Evolutionary conservation across 2,888 invertebrate genomes (phyloP).

Genomic region (Drosophila atripex): DNA sequence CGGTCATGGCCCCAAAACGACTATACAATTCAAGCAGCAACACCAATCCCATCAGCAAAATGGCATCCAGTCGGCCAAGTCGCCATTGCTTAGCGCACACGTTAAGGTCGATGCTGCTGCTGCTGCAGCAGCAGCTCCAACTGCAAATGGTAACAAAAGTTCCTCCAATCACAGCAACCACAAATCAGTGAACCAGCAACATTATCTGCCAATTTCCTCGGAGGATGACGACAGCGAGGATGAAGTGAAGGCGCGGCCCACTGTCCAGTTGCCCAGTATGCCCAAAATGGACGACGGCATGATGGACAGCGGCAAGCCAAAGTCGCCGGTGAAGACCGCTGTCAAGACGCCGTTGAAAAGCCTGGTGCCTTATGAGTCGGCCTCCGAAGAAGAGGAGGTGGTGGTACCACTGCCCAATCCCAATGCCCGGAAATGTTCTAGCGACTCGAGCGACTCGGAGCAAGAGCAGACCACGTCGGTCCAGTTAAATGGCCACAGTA

Average conservation of each 20-base stretch:
- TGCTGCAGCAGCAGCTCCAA: slow-evolving; percentile 38
- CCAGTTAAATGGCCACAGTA: slow-evolving; percentile 55
- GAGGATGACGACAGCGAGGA: slow-evolving; percentile 62
- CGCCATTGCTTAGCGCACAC: slow-evolving; percentile 69
- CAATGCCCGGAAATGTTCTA: slow-evolving; percentile 66
- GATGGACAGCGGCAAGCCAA: slow-evolving; percentile 55
- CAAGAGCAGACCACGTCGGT: slow-evolving; percentile 22
- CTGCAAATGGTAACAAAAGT: slow-evolving; percentile 76
- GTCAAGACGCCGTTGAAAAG: slow-evolving; percentile 76
- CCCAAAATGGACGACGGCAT: slow-evolving; percentile 71
- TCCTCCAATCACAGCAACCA: slow-evolving; percentile 57
- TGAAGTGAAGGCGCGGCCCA: slow-evolving; percentile 45
- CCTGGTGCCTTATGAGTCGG: slow-evolving; percentile 87
- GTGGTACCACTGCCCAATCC: slow-evolving; percentile 42
- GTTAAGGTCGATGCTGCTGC: slow-evolving; percentile 68
- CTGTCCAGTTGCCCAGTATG: slow-evolving; percentile 82
- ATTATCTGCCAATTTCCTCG: slow-evolving; percentile 69
- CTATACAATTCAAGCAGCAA: slow-evolving; percentile 59
- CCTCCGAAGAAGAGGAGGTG: slow-evolving; percentile 84
- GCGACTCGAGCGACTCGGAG: slow-evolving; percentile 62
- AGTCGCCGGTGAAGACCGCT: slow-evolving; percentile 30
- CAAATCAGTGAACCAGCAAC: slow-evolving; percentile 43
- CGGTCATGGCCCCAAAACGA: slow-evolving; percentile 49
- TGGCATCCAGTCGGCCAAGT: slow-evolving; percentile 69
- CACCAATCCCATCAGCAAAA: slow-evolving; percentile 54